Evolutionary conservation across 2,113 vertebrate genomes (phyloP).

Genomic region (Empidonax traillii): DNA sequence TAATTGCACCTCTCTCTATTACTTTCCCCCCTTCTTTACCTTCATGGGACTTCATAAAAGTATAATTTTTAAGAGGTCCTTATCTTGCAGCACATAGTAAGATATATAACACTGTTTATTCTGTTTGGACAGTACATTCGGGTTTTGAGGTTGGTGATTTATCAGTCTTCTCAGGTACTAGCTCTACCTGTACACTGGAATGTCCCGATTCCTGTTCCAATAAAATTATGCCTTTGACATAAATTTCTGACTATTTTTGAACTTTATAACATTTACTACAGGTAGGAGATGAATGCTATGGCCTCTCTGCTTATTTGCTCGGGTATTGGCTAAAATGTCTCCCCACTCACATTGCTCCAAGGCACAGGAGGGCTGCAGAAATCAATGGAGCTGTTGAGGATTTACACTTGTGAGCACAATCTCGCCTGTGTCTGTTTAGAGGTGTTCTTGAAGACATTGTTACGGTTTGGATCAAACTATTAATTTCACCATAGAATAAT

Average conservation of each 20-base stretch:
- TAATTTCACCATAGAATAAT: background rate
- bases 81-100: slow-evolving; percentile 7
- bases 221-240: slow-evolving; percentile 44
- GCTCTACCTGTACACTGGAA: slow-evolving; percentile 6
- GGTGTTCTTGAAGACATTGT: background rate
- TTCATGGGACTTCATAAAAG: slow-evolving; percentile 24
- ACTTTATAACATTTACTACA: slow-evolving; percentile 32
- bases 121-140: slow-evolving; percentile 33
- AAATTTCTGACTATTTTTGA: slow-evolving; percentile 51
- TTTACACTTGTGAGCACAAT: background rate
- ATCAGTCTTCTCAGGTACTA: slow-evolving; percentile 6
- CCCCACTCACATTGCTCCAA: background rate
- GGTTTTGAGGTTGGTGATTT: slow-evolving; percentile 39
- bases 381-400: background rate
- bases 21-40: background rate
- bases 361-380: background rate
- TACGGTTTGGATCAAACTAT: background rate
- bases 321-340: background rate
- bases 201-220: background rate
- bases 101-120: slow-evolving; percentile 56
- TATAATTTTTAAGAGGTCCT: slow-evolving; percentile 20
- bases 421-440: background rate
- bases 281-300: slow-evolving; percentile 35
- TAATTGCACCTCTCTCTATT: slow-evolving; percentile 45
- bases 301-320: slow-evolving; percentile 20